A percentile compares a stretch with the other conserved stretches of the same genome.
Conservation (phyloP, 2,888 invertebrate species). For the Luperina nickerlii region DNA sequence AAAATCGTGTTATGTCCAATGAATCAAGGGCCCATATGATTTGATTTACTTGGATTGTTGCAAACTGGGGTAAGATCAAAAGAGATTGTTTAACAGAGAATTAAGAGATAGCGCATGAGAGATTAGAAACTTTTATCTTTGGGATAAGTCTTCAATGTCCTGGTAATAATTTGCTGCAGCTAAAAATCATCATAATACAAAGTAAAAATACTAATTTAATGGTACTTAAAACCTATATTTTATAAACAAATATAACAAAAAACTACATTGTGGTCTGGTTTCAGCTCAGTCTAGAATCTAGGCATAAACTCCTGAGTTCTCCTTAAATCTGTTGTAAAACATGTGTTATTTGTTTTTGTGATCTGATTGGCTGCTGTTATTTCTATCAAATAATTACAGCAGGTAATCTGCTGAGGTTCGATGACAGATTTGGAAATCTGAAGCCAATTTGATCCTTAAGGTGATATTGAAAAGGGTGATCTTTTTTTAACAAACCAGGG, state of each 20-base stretch:
- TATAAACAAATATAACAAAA: neutral
- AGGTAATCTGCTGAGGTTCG: neutral
- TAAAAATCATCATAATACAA: neutral
- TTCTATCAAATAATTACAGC: neutral
- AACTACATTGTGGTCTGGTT: neutral
- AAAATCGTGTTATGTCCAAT: slow-evolving; percentile 80
- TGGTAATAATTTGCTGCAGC: neutral
- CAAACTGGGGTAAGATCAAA: slow-evolving; percentile 45
- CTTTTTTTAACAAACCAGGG: neutral
- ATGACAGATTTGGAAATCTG: neutral
- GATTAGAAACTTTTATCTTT: neutral
- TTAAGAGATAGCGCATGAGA: neutral
- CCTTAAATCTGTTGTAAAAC: neutral
- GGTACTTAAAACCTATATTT: neutral
- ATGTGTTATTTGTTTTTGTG: neutral
- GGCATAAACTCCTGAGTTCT: neutral
- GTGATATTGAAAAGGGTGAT: neutral
- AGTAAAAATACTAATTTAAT: neutral
- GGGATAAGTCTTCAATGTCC: neutral
- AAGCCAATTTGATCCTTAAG: neutral
- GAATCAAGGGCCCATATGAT: slow-evolving; percentile 65
- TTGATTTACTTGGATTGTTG: slow-evolving; percentile 50
- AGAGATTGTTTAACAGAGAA: slow-evolving; percentile 14
- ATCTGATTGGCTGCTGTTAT: neutral
- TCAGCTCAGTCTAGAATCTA: neutral